phyloP scores from a whole-genome alignment of 2,888 invertebrate genomes.

The Mylabris sibirica region DNA sequence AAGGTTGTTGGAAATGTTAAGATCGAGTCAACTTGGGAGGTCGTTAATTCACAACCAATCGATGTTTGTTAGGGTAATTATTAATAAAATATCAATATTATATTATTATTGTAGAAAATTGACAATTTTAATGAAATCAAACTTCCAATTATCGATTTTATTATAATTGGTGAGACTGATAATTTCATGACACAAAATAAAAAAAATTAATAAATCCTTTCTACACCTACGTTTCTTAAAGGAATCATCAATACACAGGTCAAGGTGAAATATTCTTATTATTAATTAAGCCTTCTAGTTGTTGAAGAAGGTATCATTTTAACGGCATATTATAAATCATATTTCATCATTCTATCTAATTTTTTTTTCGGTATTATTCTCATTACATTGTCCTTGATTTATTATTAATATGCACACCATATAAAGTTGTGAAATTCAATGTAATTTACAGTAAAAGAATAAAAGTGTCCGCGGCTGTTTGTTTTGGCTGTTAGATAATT shows the following conservation, averaged over 20 bases:
- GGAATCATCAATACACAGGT: conserved; percentile 6
- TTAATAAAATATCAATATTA: neutral
- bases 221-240: conserved; percentile 6
- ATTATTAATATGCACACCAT: neutral
- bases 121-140: neutral
- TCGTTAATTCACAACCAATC: conserved; percentile 1
- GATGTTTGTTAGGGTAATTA: neutral
- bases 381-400: neutral
- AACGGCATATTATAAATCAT: conserved; percentile 9
- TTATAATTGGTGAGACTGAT: neutral
- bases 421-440: neutral
- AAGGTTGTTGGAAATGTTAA: conserved; percentile 4
- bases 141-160: neutral
- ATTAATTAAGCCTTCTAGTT: conserved; percentile 11
- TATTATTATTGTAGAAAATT: neutral
- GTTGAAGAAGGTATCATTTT: conserved; percentile 9
- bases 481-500: conserved; percentile 19
- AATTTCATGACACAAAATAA: neutral
- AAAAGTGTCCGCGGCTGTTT: neutral
- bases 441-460: neutral
- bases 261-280: conserved; percentile 2
- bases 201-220: neutral
- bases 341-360: neutral
- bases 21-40: neutral
- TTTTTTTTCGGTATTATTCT: neutral